These are phyloP conservation scores for Condylura cristata DNA, from an alignment of 2,113 vertebrate genomes.

Conservation along the genomic window DNA sequence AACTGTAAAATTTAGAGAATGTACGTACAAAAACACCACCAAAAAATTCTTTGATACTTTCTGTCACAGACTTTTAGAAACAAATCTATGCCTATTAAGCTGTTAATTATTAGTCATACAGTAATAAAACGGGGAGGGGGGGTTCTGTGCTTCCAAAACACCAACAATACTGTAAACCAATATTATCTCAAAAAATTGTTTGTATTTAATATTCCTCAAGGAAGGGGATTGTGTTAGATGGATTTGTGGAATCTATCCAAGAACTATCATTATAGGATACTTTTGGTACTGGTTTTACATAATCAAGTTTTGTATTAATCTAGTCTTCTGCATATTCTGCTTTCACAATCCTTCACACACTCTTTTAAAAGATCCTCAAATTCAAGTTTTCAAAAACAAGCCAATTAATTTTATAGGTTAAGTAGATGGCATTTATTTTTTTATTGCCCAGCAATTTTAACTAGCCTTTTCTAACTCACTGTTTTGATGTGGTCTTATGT, in stretches of 20 bases:
- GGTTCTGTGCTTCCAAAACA: too few relatives aligned
- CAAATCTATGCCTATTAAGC: not conserved
- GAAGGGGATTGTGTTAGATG: not conserved
- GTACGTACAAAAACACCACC: not conserved
- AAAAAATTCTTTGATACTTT: not conserved
- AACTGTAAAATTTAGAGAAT: not conserved
- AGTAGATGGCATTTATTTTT: not conserved
- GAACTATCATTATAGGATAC: not conserved
- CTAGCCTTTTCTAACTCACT: not conserved
- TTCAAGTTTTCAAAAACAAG: not conserved
- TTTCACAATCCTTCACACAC: not conserved
- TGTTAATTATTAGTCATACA: not conserved
- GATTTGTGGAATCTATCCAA: not conserved
- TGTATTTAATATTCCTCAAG: not conserved
- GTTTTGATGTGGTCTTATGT: not conserved
- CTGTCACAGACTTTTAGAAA: not conserved
- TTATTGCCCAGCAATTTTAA: constrained; percentile 21
- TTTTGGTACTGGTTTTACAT: not conserved
- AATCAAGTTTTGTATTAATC: not conserved
- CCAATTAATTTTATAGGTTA: not conserved
- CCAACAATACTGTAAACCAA: too few relatives aligned
- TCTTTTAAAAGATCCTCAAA: not conserved
- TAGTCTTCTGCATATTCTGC: not conserved
- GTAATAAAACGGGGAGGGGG: too few relatives aligned
- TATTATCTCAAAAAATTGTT: not conserved